Conservation (phyloP, 2,797 vertebrate genomes). For the Cirrhinus mrigala region DNA sequence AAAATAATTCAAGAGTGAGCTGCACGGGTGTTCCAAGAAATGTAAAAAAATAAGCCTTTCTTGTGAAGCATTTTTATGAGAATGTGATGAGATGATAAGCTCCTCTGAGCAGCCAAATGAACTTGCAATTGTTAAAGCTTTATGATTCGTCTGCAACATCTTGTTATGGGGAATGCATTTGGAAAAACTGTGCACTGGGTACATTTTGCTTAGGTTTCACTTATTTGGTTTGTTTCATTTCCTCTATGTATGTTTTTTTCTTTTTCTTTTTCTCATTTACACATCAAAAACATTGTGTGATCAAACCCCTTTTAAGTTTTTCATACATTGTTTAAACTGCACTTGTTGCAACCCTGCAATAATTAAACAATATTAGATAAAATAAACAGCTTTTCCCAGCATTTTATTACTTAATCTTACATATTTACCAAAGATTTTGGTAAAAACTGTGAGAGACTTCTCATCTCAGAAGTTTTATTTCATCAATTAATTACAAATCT, state of each 20-base stretch:
- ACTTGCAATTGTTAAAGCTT: not conserved
- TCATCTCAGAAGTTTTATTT: not conserved
- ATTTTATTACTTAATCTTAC: not conserved
- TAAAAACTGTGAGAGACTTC: not conserved
- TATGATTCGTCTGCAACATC: not conserved
- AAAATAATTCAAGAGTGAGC: conserved; percentile 11
- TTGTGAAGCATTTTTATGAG: conserved; percentile 22
- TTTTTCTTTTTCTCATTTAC: not conserved
- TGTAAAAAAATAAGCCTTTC: conserved; percentile 25
- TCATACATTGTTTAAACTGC: not conserved
- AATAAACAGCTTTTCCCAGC: not conserved
- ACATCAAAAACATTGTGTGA: not conserved
- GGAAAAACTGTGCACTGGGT: not conserved
- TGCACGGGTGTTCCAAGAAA: conserved; percentile 21
- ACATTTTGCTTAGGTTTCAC: not conserved
- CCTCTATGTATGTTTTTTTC: not conserved
- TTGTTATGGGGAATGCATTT: not conserved
- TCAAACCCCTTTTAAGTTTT: not conserved
- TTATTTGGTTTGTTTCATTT: not conserved
- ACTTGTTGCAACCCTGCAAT: not conserved
- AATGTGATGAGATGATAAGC: conserved; percentile 48
- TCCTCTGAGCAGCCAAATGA: conserved; percentile 5
- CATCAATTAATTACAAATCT: not conserved
- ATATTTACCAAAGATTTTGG: not conserved
- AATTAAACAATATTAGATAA: not conserved